These are phyloP conservation scores for Ceratina australensis DNA, from an alignment of 1,140 invertebrate genomes.

Conservation along the genomic window DNA sequence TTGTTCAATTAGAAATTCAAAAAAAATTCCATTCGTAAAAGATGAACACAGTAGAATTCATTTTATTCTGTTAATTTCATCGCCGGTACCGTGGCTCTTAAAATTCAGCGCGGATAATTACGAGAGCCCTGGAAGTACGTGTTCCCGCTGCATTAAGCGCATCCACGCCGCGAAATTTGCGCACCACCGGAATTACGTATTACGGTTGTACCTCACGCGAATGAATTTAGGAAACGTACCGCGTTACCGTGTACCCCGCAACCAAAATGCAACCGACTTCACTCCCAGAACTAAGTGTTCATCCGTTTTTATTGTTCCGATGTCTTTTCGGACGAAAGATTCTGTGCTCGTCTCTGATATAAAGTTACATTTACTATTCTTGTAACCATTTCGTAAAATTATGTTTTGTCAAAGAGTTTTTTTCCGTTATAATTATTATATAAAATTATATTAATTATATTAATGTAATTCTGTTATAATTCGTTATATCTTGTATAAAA, in stretches of 20 bases:
- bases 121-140: slow-evolving; percentile 8
- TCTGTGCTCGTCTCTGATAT: too few relatives aligned
- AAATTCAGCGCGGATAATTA: slow-evolving; percentile 28
- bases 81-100: slow-evolving; percentile 6
- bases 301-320: not conserved
- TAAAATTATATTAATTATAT: too few relatives aligned
- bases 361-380: too few relatives aligned
- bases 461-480: too few relatives aligned
- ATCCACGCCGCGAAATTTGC: slow-evolving; percentile 31
- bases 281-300: not conserved
- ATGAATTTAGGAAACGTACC: slow-evolving; percentile 41
- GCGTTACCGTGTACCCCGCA: slow-evolving; percentile 7
- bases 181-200: slow-evolving; percentile 38
- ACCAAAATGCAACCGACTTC: not conserved
- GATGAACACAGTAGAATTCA: too few relatives aligned
- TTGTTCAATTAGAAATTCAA: too few relatives aligned
- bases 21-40: too few relatives aligned
- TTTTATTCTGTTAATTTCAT: not conserved
- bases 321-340: not conserved
- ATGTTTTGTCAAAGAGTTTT: too few relatives aligned
- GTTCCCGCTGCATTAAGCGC: slow-evolving; percentile 28
- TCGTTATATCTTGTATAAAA: too few relatives aligned
- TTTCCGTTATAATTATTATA: too few relatives aligned
- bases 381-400: too few relatives aligned
- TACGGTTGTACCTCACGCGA: slow-evolving; percentile 27